Conservation (phyloP, 2,797 vertebrate species). For the Macropodus opercularis region DNA sequence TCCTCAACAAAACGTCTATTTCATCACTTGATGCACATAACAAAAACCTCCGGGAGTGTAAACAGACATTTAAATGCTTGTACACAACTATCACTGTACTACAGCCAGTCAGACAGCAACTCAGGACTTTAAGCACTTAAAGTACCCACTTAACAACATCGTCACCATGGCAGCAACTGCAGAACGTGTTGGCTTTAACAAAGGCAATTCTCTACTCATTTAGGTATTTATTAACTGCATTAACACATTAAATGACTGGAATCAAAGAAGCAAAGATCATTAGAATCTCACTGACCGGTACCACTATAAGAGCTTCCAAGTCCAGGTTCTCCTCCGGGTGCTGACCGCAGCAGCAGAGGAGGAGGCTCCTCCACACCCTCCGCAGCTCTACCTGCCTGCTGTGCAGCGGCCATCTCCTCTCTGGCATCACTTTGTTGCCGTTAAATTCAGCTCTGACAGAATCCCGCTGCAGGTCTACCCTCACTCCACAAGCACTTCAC, state of each 20-base stretch:
- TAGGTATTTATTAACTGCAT: constrained; percentile 3
- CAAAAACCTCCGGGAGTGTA: too few species aligned
- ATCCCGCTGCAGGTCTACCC: constrained; percentile 1
- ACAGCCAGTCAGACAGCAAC: constrained; percentile 2
- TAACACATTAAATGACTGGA: background rate
- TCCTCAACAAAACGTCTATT: background rate
- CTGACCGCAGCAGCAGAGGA: constrained; percentile 40
- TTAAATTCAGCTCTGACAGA: background rate
- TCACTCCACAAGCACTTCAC: constrained; percentile 8
- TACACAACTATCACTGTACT: too few species aligned
- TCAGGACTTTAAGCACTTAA: background rate
- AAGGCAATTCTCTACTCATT: background rate
- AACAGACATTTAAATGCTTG: too few species aligned
- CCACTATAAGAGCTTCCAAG: constrained; percentile 63
- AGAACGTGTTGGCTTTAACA: too few species aligned
- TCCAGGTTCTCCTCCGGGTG: constrained; percentile 50
- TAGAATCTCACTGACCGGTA: constrained; percentile 70
- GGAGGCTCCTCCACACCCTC: constrained; percentile 33
- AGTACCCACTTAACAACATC: background rate
- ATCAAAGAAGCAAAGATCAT: background rate
- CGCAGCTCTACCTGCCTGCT: constrained; percentile 28
- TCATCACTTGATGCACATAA: constrained; percentile 3
- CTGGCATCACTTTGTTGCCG: constrained; percentile 37
- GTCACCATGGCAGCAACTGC: background rate
- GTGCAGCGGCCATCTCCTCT: constrained; percentile 31